A percentile compares a stretch with the other conserved stretches of the same genome.
Conservation (phyloP, 2,888 invertebrate genomes). For the Alcis repandata region DNA sequence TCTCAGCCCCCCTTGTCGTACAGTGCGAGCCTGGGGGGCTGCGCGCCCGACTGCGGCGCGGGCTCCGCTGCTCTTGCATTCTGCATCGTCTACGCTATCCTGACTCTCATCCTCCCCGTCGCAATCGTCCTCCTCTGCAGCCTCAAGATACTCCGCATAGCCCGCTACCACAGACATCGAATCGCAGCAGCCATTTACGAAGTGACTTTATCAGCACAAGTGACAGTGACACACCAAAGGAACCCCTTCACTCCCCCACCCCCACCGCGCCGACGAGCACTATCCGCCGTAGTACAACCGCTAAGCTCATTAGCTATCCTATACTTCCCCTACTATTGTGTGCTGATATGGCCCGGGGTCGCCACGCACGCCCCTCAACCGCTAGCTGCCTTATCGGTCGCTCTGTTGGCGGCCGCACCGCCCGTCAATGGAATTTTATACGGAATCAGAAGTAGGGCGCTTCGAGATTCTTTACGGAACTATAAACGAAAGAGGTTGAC, state of each 20-base stretch:
- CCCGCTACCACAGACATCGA: conserved; percentile 92
- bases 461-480: conserved; percentile 91
- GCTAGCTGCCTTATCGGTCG: conserved; percentile 87
- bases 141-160: conserved; percentile 89
- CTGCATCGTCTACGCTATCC: conserved; percentile 88
- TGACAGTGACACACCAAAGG: conserved; percentile 93
- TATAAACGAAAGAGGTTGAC: conserved; percentile 92
- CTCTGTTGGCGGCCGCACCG: conserved; percentile 90
- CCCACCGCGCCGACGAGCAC: conserved; percentile 88
- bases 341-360: conserved; percentile 89
- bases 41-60: conserved; percentile 89
- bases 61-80: conserved; percentile 88
- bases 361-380: conserved; percentile 70
- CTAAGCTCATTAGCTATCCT: conserved; percentile 90
- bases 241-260: conserved; percentile 92
- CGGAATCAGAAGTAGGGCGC: conserved; percentile 90
- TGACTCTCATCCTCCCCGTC: conserved; percentile 89
- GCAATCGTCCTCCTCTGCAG: conserved; percentile 90
- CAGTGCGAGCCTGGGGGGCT: conserved; percentile 86
- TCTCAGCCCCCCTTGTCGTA: conserved; percentile 81
- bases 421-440: conserved; percentile 92
- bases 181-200: conserved; percentile 95
- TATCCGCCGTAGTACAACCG: conserved; percentile 90
- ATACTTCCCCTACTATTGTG: conserved; percentile 91
- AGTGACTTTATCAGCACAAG: conserved; percentile 93